phyloP scores from a whole-genome alignment of 2,888 invertebrate genomes.

The Watsonalla cultraria region DNA sequence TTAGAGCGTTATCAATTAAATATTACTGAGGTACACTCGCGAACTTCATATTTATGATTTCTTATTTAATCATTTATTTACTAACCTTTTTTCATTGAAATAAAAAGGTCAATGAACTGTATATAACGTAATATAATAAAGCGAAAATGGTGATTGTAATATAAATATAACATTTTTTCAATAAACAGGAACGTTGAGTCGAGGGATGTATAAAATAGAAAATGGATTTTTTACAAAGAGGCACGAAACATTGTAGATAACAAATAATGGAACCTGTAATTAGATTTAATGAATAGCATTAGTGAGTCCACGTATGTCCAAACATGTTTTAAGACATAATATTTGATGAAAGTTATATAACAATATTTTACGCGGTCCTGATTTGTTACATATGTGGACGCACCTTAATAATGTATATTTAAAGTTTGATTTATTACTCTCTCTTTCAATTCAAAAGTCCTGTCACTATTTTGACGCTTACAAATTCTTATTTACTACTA shows the following conservation, averaged over 20 bases:
- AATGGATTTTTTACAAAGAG: conserved; percentile 27
- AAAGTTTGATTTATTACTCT: not conserved
- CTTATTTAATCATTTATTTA: not conserved
- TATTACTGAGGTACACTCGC: not conserved
- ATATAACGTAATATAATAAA: conserved; percentile 31
- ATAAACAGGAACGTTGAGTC: not conserved
- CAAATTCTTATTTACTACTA: too few relatives aligned
- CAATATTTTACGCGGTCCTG: too few relatives aligned
- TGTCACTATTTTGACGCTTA: too few relatives aligned
- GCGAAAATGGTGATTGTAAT: conserved; percentile 28
- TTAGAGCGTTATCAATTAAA: conserved; percentile 6
- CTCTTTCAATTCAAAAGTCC: too few relatives aligned
- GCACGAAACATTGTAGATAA: conserved; percentile 33
- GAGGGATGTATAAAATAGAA: not conserved
- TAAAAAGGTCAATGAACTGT: conserved; percentile 28
- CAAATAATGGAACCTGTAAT: conserved; percentile 10
- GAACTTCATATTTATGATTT: not conserved
- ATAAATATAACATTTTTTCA: not conserved
- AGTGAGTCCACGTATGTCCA: too few relatives aligned
- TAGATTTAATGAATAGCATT: not conserved
- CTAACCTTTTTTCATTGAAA: not conserved
- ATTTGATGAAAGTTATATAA: too few relatives aligned
- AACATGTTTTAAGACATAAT: too few relatives aligned
- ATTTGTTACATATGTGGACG: too few relatives aligned
- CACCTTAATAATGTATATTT: not conserved